These are phyloP conservation scores for Saccopteryx bilineata DNA, from an alignment of 2,113 vertebrate genomes.

Conservation along the genomic window DNA sequence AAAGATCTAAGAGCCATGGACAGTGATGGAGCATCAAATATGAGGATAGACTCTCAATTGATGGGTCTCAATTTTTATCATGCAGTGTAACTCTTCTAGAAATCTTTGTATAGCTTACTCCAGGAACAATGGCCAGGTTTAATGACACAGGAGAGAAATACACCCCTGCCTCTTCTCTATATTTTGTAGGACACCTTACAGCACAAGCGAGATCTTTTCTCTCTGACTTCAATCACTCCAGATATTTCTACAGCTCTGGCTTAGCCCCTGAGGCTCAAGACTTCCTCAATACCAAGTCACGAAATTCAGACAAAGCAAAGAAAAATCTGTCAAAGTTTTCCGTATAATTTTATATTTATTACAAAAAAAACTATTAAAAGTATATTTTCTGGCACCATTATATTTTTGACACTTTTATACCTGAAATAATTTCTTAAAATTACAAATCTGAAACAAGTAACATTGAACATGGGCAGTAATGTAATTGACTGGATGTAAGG, in stretches of 20 bases:
- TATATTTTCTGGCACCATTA: neutral
- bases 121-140: neutral
- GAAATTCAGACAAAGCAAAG: neutral
- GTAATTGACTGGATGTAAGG: neutral
- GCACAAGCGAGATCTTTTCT: neutral
- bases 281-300: neutral
- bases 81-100: neutral
- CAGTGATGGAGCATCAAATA: neutral
- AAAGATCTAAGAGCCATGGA: neutral
- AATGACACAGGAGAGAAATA: neutral
- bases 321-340: neutral
- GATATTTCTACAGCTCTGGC: neutral
- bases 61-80: neutral
- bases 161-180: neutral
- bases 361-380: neutral
- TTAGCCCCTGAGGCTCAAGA: neutral
- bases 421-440: slow-evolving; percentile 10
- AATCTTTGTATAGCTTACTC: neutral
- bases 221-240: neutral
- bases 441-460: slow-evolving; percentile 5
- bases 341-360: neutral
- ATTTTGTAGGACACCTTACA: neutral
- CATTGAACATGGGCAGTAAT: neutral
- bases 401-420: neutral
- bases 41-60: neutral